A percentile compares a stretch with the other conserved stretches of the same genome.
Conservation (phyloP, 2,797 vertebrate species). For the Stomatorhinus walkeri region DNA sequence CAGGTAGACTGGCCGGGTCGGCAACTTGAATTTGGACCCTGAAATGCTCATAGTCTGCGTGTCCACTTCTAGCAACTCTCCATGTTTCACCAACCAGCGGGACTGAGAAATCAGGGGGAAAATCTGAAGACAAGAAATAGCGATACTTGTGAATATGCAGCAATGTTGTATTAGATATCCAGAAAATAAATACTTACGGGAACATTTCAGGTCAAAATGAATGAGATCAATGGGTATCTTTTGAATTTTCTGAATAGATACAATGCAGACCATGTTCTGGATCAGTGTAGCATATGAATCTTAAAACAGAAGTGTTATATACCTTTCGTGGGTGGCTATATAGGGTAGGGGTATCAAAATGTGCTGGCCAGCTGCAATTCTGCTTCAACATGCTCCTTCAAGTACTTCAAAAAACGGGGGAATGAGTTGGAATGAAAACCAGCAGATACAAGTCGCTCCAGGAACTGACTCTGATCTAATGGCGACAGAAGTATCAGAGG, state of each 20-base stretch:
- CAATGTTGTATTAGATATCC: background rate
- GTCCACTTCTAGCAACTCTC: slow-evolving; percentile 79
- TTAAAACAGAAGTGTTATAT: background rate
- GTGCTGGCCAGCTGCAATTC: background rate
- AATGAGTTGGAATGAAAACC: slow-evolving; percentile 5
- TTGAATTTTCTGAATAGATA: background rate
- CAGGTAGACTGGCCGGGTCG: slow-evolving; percentile 77
- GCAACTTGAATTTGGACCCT: slow-evolving; percentile 74
- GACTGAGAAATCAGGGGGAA: slow-evolving; percentile 89
- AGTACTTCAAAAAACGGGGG: background rate
- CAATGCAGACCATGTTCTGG: background rate
- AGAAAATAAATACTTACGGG: background rate
- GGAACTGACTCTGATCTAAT: background rate
- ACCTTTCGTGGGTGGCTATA: background rate
- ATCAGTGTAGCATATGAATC: background rate
- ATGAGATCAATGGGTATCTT: background rate
- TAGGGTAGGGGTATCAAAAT: background rate
- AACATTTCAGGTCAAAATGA: background rate
- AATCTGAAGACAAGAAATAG: slow-evolving; percentile 54
- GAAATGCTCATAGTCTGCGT: slow-evolving; percentile 72
- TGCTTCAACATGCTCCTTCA: background rate
- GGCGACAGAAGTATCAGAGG: background rate
- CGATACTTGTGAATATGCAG: background rate
- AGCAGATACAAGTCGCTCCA: background rate
- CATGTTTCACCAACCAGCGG: slow-evolving; percentile 85